Conservation (phyloP, 2,888 invertebrate genomes). For the Cerastis leucographa region DNA sequence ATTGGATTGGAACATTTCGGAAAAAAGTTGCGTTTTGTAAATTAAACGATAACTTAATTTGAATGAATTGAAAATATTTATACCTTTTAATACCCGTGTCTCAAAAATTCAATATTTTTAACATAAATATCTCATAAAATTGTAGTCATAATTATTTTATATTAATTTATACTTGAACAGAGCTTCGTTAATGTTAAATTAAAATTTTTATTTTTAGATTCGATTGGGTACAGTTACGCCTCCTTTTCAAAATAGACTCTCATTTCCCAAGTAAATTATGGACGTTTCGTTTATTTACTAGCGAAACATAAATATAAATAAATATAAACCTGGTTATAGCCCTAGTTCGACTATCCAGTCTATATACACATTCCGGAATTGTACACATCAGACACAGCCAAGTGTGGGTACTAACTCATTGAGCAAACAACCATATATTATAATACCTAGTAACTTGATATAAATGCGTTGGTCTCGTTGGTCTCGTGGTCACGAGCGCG, state of each 20-base stretch:
- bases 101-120: too few species aligned
- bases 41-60: too few species aligned
- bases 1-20: too few species aligned
- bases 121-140: too few species aligned
- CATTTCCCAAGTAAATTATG: slow-evolving; percentile 19
- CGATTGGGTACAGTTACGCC: too few species aligned
- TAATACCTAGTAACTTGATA: background rate
- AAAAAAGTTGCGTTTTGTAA: too few species aligned
- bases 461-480: background rate
- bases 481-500: background rate
- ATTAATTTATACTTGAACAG: too few species aligned
- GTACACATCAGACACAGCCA: slow-evolving; percentile 16
- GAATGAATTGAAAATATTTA: too few species aligned
- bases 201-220: too few species aligned
- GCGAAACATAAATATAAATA: slow-evolving; percentile 22
- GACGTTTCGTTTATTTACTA: slow-evolving; percentile 15
- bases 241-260: slow-evolving; percentile 27
- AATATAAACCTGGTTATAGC: slow-evolving; percentile 25
- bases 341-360: slow-evolving; percentile 22
- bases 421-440: slow-evolving; percentile 10
- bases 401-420: slow-evolving; percentile 4
- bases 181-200: too few species aligned
- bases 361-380: slow-evolving; percentile 4
- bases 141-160: too few species aligned
- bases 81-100: too few species aligned